phyloP scores from a whole-genome alignment of 92 coral and sea anemone species.

The Desmophyllum pertusum region DNA sequence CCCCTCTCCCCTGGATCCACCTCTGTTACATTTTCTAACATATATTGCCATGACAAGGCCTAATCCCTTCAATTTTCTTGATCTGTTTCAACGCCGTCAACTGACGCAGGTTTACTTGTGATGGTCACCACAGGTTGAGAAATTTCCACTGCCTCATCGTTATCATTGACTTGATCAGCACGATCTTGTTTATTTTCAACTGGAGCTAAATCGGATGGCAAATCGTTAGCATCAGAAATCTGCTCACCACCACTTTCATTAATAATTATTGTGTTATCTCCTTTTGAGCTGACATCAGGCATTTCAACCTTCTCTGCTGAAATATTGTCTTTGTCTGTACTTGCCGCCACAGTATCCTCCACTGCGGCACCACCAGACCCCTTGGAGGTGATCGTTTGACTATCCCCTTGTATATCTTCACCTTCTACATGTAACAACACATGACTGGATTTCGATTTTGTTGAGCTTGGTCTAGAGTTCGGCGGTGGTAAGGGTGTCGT shows the following conservation, averaged over 20 bases:
- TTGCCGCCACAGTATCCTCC: not conserved
- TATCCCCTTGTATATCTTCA: not conserved
- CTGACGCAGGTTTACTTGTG: conserved; percentile 24
- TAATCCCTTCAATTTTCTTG: not conserved
- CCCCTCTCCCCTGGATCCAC: too few species aligned
- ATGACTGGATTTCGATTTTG: conserved; percentile 26
- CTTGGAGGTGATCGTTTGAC: not conserved
- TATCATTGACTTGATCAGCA: not conserved
- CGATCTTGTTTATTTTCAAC: conserved; percentile 4
- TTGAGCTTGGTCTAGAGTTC: conserved; percentile 77
- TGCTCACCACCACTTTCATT: not conserved
- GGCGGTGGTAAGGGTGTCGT: conserved; percentile 81
- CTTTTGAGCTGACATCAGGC: not conserved
- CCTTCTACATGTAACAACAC: too few species aligned
- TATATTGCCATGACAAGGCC: not conserved
- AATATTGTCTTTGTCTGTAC: not conserved
- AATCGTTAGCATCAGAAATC: not conserved
- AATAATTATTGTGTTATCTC: too few species aligned
- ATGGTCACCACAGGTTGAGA: conserved; percentile 11
- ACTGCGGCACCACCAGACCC: not conserved
- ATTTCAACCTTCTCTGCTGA: not conserved
- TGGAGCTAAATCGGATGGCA: not conserved
- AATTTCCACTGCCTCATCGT: not conserved
- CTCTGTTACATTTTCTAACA: not conserved
- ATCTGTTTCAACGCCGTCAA: not conserved